Evolutionary conservation across 2,888 invertebrate genomes (phyloP).

Genomic region (Pachydiplax longipennis): DNA sequence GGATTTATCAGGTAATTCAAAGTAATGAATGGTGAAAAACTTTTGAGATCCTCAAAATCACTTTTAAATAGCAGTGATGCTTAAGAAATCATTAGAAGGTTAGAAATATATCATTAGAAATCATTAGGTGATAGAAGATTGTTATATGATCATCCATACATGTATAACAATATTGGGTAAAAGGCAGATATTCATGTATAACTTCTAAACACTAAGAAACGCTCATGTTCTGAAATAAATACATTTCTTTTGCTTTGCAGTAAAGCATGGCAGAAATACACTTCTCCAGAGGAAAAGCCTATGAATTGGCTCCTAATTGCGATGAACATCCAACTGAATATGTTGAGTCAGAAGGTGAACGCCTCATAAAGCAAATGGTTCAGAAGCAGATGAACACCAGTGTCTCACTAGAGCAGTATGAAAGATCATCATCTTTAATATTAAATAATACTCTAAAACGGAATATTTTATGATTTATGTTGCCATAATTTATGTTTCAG

Average conservation of each 20-base stretch:
- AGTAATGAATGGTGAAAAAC: too few species aligned
- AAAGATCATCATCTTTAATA: conserved; percentile 12
- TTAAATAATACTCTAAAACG: background rate
- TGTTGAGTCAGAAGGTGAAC: conserved; percentile 56
- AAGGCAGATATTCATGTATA: too few species aligned
- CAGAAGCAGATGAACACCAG: conserved; percentile 57
- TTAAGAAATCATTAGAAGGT: too few species aligned
- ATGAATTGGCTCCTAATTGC: background rate
- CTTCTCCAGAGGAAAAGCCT: conserved; percentile 7
- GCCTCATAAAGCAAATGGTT: conserved; percentile 57
- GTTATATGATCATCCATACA: too few species aligned
- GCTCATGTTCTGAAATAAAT: conserved; percentile 52
- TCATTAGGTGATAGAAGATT: too few species aligned
- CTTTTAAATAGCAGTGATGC: too few species aligned
- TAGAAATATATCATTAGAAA: too few species aligned
- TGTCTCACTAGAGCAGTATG: conserved; percentile 56
- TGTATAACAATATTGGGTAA: too few species aligned
- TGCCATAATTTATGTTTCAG: conserved; percentile 49
- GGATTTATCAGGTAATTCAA: too few species aligned
- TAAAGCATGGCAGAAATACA: background rate
- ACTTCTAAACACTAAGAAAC: background rate
- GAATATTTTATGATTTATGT: background rate
- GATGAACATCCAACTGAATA: conserved; percentile 53
- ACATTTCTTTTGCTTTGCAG: background rate
- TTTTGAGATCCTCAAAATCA: too few species aligned